A percentile compares a stretch with the other conserved stretches of the same genome.
phyloP scores from a whole-genome alignment of 37 sponge, comb jelly and placozoan genomes.

The Cladorhizidae sp. region DNA sequence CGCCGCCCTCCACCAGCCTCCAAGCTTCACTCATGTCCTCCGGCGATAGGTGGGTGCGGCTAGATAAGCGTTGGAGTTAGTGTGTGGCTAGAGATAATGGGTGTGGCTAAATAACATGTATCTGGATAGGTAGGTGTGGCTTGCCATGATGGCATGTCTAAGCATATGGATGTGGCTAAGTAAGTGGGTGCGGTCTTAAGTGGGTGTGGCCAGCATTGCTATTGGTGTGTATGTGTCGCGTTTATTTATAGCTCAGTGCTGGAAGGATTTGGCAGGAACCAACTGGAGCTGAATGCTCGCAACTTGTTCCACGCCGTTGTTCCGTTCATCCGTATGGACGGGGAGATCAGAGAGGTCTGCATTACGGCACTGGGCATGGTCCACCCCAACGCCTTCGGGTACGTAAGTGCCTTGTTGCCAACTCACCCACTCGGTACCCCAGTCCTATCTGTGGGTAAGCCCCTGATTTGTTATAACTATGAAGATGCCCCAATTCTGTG shows the following conservation, averaged over 20 bases:
- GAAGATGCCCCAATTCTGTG: no score
- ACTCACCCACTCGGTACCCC: no score
- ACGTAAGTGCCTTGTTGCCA: no score
- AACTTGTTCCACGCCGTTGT: slow-evolving; percentile 66
- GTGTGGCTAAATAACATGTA: no score
- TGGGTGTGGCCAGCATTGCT: background rate
- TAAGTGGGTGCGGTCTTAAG: background rate
- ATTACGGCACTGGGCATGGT: slow-evolving; percentile 81
- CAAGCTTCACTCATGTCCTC: slow-evolving; percentile 43
- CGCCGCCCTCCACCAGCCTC: slow-evolving; percentile 51
- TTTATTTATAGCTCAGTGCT: slow-evolving; percentile 1
- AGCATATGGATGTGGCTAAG: no score
- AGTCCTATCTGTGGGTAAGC: no score
- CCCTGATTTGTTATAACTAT: no score
- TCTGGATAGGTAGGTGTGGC: no score
- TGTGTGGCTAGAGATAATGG: no score
- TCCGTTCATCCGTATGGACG: slow-evolving; percentile 41
- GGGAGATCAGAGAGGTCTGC: slow-evolving; percentile 82
- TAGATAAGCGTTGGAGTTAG: no score
- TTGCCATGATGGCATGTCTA: no score
- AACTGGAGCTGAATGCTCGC: slow-evolving; percentile 31
- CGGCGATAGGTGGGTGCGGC: slow-evolving; percentile 10
- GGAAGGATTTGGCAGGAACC: slow-evolving; percentile 14
- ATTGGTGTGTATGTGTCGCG: background rate
- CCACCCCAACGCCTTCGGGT: slow-evolving; percentile 84